phyloP scores from a whole-genome alignment of 2,113 vertebrate species.

The Neodontobutis hainanensis region DNA sequence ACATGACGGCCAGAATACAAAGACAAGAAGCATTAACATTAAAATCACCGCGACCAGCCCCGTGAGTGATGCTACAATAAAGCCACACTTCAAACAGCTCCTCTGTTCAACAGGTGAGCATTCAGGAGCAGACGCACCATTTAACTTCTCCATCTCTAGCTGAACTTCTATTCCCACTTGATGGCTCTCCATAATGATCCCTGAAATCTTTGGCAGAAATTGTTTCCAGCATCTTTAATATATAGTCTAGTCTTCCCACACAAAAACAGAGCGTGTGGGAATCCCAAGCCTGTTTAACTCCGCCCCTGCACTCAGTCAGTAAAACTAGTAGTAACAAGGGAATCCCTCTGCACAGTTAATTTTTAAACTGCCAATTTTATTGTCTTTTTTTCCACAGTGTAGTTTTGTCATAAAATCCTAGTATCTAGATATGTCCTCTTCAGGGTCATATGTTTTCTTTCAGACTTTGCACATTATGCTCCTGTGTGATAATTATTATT shows the following conservation, averaged over 20 bases:
- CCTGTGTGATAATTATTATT: no score
- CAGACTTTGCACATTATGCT: no score
- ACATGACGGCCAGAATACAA: not conserved
- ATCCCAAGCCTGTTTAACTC: conserved; percentile 6
- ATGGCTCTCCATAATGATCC: conserved; percentile 41
- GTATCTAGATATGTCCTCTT: not conserved
- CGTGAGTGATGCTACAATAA: conserved; percentile 13
- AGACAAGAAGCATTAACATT: not conserved
- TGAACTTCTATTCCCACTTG: conserved; percentile 25
- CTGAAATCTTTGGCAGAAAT: not conserved
- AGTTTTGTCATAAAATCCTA: not conserved
- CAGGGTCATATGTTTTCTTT: not conserved
- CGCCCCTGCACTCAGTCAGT: not conserved
- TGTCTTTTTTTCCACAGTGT: not conserved
- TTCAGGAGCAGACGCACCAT: fast-evolving
- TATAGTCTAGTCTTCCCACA: conserved; percentile 47
- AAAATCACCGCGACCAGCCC: conserved; percentile 14
- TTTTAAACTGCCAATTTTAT: not conserved
- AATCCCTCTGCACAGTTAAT: conserved; percentile 48
- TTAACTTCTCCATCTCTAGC: not conserved
- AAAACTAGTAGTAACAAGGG: conserved; percentile 30
- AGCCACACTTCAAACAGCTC: not conserved
- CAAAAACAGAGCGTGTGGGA: conserved; percentile 30
- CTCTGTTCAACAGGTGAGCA: not conserved
- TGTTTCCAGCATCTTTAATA: conserved; percentile 22